A percentile compares a stretch with the other conserved stretches of the same genome.
Evolutionary conservation across 1,140 invertebrate species (phyloP).

Genomic region (Araneus ventricosus): DNA sequence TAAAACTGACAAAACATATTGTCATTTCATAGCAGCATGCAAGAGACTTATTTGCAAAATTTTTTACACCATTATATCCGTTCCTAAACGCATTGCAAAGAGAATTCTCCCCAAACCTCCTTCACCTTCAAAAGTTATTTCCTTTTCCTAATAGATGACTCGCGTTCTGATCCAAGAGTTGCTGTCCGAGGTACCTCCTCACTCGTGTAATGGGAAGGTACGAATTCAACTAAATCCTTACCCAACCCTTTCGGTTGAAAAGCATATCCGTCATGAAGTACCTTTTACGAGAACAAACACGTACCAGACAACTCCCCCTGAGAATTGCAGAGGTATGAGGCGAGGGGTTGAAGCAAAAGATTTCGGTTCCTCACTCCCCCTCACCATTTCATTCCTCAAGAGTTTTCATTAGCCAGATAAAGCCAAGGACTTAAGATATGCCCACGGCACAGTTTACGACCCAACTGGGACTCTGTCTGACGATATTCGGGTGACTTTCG

Average conservation of each 20-base stretch:
- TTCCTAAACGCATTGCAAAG: no score
- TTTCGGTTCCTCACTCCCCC: background rate
- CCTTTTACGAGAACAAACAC: slow-evolving; percentile 36
- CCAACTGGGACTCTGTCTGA: background rate
- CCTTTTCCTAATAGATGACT: background rate
- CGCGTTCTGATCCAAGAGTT: background rate
- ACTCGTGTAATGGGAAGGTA: background rate
- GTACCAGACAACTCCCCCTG: slow-evolving; percentile 32
- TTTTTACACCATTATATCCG: no score
- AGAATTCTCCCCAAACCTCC: background rate
- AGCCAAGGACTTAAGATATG: background rate
- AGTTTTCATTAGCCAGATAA: slow-evolving; percentile 57
- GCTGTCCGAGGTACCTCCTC: background rate
- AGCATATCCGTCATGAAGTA: slow-evolving; percentile 6
- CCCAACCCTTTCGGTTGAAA: background rate
- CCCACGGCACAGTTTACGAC: slow-evolving; percentile 25
- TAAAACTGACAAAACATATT: no score
- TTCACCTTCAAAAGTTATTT: background rate
- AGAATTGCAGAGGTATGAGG: background rate
- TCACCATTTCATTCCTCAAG: background rate
- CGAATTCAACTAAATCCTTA: background rate
- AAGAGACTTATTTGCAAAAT: no score
- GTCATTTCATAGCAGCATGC: no score
- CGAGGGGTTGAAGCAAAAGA: background rate
- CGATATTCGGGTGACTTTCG: background rate